Conservation (phyloP, 2,888 invertebrate species). For the Linnaemya tessellans region DNA sequence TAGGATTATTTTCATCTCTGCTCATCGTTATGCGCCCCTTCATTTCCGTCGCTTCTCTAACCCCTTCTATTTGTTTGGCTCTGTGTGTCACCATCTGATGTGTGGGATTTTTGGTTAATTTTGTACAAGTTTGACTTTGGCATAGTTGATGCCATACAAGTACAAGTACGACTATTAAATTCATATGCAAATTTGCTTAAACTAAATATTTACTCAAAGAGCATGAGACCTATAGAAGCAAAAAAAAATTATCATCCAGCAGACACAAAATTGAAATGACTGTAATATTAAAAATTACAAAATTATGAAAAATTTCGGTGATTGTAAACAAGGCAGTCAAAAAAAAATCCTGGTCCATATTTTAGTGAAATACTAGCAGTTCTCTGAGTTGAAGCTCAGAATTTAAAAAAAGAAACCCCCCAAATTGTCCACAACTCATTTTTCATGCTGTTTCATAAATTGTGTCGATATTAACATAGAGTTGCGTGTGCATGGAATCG, state of each 20-base stretch:
- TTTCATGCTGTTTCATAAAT: too few species aligned
- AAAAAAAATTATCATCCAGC: neutral
- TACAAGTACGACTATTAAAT: conserved; percentile 34
- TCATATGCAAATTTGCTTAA: conserved; percentile 60
- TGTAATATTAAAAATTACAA: conserved; percentile 15
- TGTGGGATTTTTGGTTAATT: conserved; percentile 58
- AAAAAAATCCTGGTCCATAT: neutral
- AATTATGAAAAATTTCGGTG: neutral
- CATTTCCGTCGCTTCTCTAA: neutral
- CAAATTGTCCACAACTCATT: too few species aligned
- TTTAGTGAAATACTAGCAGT: neutral
- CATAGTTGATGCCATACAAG: conserved; percentile 48
- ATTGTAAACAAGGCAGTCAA: neutral
- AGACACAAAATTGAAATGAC: conserved; percentile 17
- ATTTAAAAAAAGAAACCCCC: too few species aligned
- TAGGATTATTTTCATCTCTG: conserved; percentile 34
- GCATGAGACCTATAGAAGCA: neutral
- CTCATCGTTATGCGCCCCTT: neutral
- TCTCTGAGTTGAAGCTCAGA: neutral
- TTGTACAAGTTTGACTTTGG: conserved; percentile 55
- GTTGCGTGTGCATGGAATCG: too few species aligned
- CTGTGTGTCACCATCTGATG: neutral
- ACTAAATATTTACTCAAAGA: conserved; percentile 47
- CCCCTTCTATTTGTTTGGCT: too few species aligned
- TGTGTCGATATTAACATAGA: too few species aligned